A percentile compares a stretch with the other conserved stretches of the same genome.
These are phyloP conservation scores for Pollachius pollachius DNA, from an alignment of 2,113 vertebrate species.

Conservation along the genomic window DNA sequence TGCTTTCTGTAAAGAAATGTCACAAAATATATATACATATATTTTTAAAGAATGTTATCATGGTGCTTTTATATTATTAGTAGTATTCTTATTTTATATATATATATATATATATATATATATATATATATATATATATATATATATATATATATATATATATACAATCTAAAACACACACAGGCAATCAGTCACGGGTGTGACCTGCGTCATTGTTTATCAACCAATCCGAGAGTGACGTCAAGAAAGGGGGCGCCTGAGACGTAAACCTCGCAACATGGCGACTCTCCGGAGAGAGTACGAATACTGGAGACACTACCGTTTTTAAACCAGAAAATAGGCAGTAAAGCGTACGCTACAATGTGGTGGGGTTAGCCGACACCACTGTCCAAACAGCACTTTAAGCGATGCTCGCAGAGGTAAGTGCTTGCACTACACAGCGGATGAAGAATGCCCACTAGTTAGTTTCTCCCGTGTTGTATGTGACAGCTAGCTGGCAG, in stretches of 20 bases:
- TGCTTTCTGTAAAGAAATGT: too few relatives aligned
- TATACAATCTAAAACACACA: neutral
- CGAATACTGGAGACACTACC: constrained; percentile 65
- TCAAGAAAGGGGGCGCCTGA: constrained; percentile 34
- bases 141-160: neutral
- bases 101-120: neutral
- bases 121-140: too few relatives aligned
- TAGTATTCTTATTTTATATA: neutral
- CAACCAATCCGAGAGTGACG: constrained; percentile 59
- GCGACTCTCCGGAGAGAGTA: constrained; percentile 70
- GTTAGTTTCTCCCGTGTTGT: constrained; percentile 40
- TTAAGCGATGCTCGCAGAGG: constrained; percentile 78
- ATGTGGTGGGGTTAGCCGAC: constrained; percentile 73
- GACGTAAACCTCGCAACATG: constrained; percentile 75
- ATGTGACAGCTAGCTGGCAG: constrained; percentile 28
- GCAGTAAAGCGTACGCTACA: constrained; percentile 35
- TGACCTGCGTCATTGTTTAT: constrained; percentile 45
- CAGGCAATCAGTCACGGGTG: constrained; percentile 45
- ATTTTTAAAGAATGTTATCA: neutral
- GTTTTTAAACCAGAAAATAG: constrained; percentile 60
- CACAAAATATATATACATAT: neutral
- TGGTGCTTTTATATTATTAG: neutral
- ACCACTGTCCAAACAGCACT: constrained; percentile 56
- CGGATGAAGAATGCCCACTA: neutral
- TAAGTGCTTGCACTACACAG: constrained; percentile 46